phyloP scores from a whole-genome alignment of 2,113 vertebrate species.

The Rhombomys opimus region DNA sequence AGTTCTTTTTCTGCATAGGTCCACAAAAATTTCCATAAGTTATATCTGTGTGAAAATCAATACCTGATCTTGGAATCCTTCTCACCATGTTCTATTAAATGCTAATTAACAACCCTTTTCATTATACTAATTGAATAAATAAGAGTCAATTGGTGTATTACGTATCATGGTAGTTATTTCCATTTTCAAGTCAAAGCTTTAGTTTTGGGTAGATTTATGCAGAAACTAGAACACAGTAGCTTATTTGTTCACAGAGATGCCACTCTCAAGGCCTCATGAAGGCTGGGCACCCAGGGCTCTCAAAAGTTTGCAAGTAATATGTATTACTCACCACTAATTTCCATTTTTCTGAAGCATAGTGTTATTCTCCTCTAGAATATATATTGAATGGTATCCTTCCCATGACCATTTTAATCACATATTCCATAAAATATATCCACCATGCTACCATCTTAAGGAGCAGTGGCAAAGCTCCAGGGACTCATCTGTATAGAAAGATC shows the following conservation, averaged over 20 bases:
- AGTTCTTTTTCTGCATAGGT: not conserved
- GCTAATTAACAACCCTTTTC: not conserved
- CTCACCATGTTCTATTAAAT: not conserved
- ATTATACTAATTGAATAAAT: not conserved
- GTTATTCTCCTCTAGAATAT: constrained; percentile 35
- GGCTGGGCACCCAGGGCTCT: not conserved
- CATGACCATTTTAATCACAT: constrained; percentile 50
- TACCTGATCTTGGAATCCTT: not conserved
- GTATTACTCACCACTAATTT: constrained; percentile 23
- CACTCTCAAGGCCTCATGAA: not conserved
- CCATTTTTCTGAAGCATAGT: constrained; percentile 49
- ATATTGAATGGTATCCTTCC: constrained; percentile 40
- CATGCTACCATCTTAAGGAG: constrained; percentile 5
- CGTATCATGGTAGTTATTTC: not conserved
- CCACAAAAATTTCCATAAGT: not conserved
- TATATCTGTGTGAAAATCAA: not conserved
- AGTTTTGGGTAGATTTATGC: constrained; percentile 21
- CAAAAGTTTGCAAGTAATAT: too few species aligned
- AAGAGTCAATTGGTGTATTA: not conserved
- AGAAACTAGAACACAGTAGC: not conserved
- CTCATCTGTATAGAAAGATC: not conserved
- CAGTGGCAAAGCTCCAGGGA: not conserved
- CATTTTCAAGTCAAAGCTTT: constrained; percentile 13
- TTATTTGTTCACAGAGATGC: not conserved
- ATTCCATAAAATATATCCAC: constrained; percentile 52